Base-by-base conservation (phyloP, 2,888 invertebrate species). In the Drosophila fungiperda region DNA sequence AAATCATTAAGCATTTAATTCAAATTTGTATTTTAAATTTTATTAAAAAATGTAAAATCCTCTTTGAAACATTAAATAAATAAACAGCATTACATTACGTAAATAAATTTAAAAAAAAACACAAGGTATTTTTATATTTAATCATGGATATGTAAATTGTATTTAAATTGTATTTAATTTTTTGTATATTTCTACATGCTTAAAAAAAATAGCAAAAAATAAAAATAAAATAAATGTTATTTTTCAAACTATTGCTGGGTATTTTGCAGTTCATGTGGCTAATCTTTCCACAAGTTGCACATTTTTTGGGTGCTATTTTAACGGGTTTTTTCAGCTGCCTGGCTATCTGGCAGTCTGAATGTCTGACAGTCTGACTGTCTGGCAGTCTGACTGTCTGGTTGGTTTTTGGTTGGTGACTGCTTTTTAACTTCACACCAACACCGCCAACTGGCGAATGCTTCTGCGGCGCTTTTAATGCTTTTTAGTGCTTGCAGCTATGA, bases 281-380 rank as follows among this genome's bases (percentile, higher is more conserved):
- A 32, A 52, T 5, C 20, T 8, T 42, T 15, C 45, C 38, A 33
- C 52, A 58, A 68, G 20, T 59, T 38, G 38, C 15, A 20, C n/a
- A 58, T 49, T 86, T 70, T 76, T 75, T 67, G 36, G 76, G 64
- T 55, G 69, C 69, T 57, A 52, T 75, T 82, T 89, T 71, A 85
- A 89, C 84, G 79, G 89, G 84, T 84, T 89, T 74, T 65, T 62
- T 68, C 84, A 89, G 87, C 87, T 85, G 84, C 71, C 60, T 55
- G 38, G 35, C 17, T 64, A 73, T 58, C 66, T 42, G 29, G 5
- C 29, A 29, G 29, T 29, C 29, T 29, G 29, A 29, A 29, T 29
- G 60, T 57, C 63, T 12, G 36, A 2, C 42, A 15, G 59, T 48
- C 49, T 68, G 63, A 26, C 40, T n/a, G 33, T 11, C 55, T 36